Conservation (phyloP, 1,140 invertebrate species). For the Drosophila novamexicana region DNA sequence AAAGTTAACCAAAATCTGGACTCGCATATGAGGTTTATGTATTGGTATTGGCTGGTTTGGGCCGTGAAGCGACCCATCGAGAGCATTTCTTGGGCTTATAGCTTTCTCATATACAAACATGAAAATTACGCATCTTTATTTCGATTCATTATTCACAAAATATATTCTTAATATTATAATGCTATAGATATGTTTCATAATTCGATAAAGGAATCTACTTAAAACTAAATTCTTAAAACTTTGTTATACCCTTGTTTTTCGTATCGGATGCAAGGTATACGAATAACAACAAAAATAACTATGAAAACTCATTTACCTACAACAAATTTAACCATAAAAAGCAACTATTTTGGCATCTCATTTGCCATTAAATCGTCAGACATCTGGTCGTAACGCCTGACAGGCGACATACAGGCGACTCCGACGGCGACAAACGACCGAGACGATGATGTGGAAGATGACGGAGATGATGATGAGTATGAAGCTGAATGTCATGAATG, state of each 20-base stretch:
- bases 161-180: no score
- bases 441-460: conserved; percentile 6
- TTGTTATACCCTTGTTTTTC: background rate
- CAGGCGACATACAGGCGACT: conserved; percentile 65
- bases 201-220: no score
- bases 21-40: no score
- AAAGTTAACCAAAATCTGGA: no score
- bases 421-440: conserved; percentile 21
- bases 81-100: no score
- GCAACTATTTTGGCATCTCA: conserved; percentile 78
- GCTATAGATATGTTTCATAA: no score
- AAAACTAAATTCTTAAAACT: no score
- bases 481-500: conserved; percentile 22
- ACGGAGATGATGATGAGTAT: background rate
- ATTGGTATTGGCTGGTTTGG: no score
- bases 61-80: no score
- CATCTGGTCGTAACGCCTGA: conserved; percentile 43
- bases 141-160: no score
- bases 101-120: no score
- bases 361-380: conserved; percentile 58
- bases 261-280: background rate
- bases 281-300: conserved; percentile 39
- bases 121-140: no score
- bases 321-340: conserved; percentile 73
- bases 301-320: conserved; percentile 73